Base-by-base conservation (phyloP, 2,797 vertebrate species). In the Brachymystax lenok region DNA sequence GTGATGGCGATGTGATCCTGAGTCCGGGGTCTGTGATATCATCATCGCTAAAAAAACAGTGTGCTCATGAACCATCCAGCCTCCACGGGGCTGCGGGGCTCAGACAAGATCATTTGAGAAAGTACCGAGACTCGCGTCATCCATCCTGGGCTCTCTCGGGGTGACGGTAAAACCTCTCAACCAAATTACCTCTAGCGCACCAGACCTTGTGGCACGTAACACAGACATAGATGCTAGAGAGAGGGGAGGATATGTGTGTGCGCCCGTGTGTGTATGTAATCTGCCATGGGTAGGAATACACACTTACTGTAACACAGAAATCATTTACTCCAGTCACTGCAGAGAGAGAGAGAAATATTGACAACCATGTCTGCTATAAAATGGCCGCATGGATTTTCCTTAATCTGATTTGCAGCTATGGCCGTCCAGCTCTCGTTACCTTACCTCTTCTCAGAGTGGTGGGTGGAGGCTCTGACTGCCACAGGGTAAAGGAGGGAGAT, bases 111-210 rank as follows among this genome's bases (percentile, higher is more conserved):
- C 64, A 67, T 67, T 30, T 67, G 28, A 67, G 64, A 67, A 33
- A 67, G 28, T 30, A 67, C 64, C 64, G 28, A 30, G 27, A 27
- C 64, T 67, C 64, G 28, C 28, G 27, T 67, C 64, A 67, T 67
- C 64, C 64, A 67, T 67, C 28, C 28, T 67, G 64, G 27, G 5
- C 16, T 67, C 64, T 67, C 64, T 33, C 64, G 13, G 27, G 64
- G 64, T 28, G 64, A 33, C 64, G 5, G 28, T 16, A 19, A 17
- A 17, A 67, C 24, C 28, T 27, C 64, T 67, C 64, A 67, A 67
- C 64, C 28, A 67, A 67, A 67, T 67, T 67, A 67, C 64, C 28
- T 67, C 64, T 67, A 67, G 64, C 28, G 64, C 64, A 67, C 28
- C 64, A 30, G 27, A 30, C 64, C 64, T 13, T 67, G 27, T 16